These are phyloP conservation scores for Biston stratarius DNA, from an alignment of 2,888 invertebrate species.

Conservation along the genomic window DNA sequence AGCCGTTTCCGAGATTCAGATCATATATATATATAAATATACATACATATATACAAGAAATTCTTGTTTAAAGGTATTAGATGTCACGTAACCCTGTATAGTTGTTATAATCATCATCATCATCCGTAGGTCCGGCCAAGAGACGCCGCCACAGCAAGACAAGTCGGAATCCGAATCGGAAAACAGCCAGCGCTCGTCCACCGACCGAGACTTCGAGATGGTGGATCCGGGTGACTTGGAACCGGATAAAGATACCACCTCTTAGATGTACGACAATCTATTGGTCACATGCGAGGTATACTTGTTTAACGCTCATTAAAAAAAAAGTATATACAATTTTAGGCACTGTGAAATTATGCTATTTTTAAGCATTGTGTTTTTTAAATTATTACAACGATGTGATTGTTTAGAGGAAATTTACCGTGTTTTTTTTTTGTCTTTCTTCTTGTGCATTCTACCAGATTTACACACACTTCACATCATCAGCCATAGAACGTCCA, in stretches of 20 bases:
- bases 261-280: constrained; percentile 22
- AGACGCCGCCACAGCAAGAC: constrained; percentile 52
- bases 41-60: no score
- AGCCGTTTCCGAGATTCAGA: no score
- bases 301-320: constrained; percentile 15
- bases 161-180: constrained; percentile 94
- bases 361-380: no score
- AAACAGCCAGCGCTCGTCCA: constrained; percentile 92
- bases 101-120: neutral
- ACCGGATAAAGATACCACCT: constrained; percentile 54
- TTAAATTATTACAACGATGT: no score
- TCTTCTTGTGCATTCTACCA: no score
- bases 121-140: constrained; percentile 5
- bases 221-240: constrained; percentile 90
- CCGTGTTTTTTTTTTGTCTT: no score
- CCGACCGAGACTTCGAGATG: constrained; percentile 95
- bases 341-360: neutral
- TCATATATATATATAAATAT: no score
- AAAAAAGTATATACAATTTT: neutral
- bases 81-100: no score
- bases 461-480: no score
- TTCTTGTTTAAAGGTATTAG: no score
- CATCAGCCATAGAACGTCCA: no score
- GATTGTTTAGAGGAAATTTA: no score
- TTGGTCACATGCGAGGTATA: constrained; percentile 22